Evolutionary conservation across 2,797 vertebrate genomes (phyloP).

Genomic region (Phalanger gymnotis): DNA sequence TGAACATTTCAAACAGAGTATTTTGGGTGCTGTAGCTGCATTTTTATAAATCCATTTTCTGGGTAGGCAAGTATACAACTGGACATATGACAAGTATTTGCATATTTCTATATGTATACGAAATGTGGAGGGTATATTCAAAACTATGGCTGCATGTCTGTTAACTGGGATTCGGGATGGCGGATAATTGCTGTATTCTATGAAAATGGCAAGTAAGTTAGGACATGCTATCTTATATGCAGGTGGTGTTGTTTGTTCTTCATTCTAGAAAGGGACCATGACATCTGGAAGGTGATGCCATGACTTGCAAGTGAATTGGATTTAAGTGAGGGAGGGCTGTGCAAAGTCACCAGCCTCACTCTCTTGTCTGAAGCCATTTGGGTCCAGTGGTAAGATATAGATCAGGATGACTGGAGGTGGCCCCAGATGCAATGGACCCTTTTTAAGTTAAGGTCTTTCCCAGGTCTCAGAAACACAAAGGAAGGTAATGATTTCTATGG

Average conservation of each 20-base stretch:
- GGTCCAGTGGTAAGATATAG: too few species aligned
- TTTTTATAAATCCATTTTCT: constrained; percentile 68
- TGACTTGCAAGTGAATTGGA: too few species aligned
- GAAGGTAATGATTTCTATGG: not conserved
- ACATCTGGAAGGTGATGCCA: too few species aligned
- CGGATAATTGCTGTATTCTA: not conserved
- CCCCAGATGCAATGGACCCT: too few species aligned
- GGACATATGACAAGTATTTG: not conserved
- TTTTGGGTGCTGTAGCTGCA: constrained; percentile 82
- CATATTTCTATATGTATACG: not conserved
- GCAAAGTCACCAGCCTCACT: too few species aligned
- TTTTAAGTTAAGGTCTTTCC: too few species aligned
- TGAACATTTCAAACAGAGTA: constrained; percentile 77
- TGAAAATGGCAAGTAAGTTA: not conserved
- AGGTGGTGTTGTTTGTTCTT: not conserved
- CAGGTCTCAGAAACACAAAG: fast-evolving
- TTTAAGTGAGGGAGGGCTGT: too few species aligned
- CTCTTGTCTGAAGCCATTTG: too few species aligned
- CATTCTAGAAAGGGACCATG: too few species aligned
- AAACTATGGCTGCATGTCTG: not conserved
- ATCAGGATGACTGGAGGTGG: too few species aligned
- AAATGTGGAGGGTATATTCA: not conserved
- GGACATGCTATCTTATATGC: not conserved
- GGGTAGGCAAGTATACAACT: not conserved
- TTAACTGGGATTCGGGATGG: not conserved